Base-by-base conservation (phyloP, 2,888 invertebrate species). In the Agrypnus murinus region DNA sequence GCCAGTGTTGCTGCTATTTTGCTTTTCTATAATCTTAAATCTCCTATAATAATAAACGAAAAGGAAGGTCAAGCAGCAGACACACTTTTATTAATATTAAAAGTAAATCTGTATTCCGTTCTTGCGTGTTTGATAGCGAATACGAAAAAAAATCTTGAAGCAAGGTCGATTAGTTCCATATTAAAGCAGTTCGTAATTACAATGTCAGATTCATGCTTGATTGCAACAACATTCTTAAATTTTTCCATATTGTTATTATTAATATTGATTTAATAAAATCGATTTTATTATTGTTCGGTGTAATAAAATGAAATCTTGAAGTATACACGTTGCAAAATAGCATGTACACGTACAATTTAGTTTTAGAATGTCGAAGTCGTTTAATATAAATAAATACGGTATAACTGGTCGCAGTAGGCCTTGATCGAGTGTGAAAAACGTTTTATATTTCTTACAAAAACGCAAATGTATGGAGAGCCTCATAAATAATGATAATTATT, bases 41-140 rank as follows among this genome's bases (percentile, higher is more conserved):
- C 55, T 55, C 12, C 36, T 48, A 12, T 17, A 17, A 12, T 17
- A 17, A 25, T 25, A 25, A 25, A 34, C 32, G 32, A 55, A 55
- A 55, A 36, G 14, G 25, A 55, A 55, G 55, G 55, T 55, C 55
- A 36, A 34, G 14, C 7, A 34, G 36, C 7, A 34, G 36, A 50
- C 55, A 38, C 17, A 17, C 12, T 36, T 53, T 19, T 15, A 36
- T 14, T 17, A 36, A 32, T 25, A 25, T 25, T 45, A 46, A 45
- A 45, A 45, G 15, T n/a, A 59, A 60, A 48, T 62, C 19, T 12
- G n/a, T 62, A 62, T 62, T 48, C 62, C 48, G 14, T 36, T 62
- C 46, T 59, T 62, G 62, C 62, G 48, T 62, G 62, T 38, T 9
- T 48, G 15, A 38, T 48, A 19, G 25, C 34, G n/a, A 48, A n/a